Base-by-base conservation (phyloP, 1,140 invertebrate genomes). In the Linepithema humile region DNA sequence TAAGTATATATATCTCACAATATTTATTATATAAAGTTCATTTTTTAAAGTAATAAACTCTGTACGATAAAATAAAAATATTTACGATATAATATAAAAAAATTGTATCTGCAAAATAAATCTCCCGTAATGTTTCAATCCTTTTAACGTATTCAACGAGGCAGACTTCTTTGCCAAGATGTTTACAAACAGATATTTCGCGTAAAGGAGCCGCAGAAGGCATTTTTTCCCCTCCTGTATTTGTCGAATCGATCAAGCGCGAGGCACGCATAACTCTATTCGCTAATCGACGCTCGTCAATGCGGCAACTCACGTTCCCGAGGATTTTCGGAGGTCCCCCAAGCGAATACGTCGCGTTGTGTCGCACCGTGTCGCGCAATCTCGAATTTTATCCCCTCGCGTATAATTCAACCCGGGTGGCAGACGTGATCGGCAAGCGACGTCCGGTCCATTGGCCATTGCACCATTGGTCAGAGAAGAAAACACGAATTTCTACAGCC, bases 371-470 rank as follows among this genome's bases (percentile, higher is more conserved):
- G 53, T 72, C 65, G 55, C 40, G 62, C 59, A 75, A 40, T 85
- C 83, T 85, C 64, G 64, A 83, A 57, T 84, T 67, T 85, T 53
- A 40, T 80, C 67, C 65, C 55, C 45, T 82, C 55, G 65, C 65
- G 65, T 70, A 84, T 84, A 84, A 84, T 84, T 84, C 65, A 65
- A 45, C 65, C 64, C 57, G 62, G 32, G 65, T 50, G 57, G 55
- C 50, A 72, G 64, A 84, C 77, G 77, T 84, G 82, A 84, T 62
- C 72, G 65, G 83, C 83, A 84, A 84, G 48, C 75, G 48, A 78
- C 60, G 64, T 70, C 62, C 75, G 75, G 75, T 57, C 75, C 83
- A 82, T 80, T 50, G 53, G 83, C 43, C 74, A 82, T 74, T 48
- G 45, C n/a, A 38, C 84, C n/a, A 32, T 53, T n/a, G n/a, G 82